These are phyloP conservation scores for Suillia variegata DNA, from an alignment of 2,888 invertebrate genomes.

Conservation along the genomic window DNA sequence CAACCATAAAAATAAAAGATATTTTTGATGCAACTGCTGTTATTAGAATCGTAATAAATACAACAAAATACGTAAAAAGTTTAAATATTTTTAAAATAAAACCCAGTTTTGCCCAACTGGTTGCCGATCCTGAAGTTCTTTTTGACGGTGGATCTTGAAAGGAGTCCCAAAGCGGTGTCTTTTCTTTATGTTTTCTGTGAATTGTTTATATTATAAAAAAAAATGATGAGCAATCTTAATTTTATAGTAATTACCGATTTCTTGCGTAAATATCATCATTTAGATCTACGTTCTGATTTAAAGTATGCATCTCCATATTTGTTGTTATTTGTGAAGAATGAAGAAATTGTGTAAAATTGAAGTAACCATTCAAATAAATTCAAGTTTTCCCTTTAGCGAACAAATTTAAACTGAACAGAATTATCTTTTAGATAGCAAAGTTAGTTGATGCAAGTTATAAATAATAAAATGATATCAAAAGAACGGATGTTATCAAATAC, in stretches of 20 bases:
- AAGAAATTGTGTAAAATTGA: not conserved
- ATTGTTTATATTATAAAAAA: not conserved
- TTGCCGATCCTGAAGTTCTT: conserved; percentile 72
- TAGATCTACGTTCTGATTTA: conserved; percentile 17
- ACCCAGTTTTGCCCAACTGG: conserved; percentile 67
- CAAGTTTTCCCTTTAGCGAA: conserved; percentile 15
- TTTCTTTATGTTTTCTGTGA: conserved; percentile 41
- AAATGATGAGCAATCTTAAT: not conserved
- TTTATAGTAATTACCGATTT: conserved; percentile 24
- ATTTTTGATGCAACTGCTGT: conserved; percentile 76
- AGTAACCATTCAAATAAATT: not conserved
- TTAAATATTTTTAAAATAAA: conserved; percentile 69
- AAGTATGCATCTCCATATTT: too few species aligned
- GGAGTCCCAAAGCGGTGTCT: conserved; percentile 74
- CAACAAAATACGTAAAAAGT: conserved; percentile 70
- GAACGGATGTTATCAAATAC: too few species aligned
- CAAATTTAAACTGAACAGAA: conserved; percentile 21
- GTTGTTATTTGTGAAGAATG: too few species aligned
- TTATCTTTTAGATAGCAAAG: too few species aligned
- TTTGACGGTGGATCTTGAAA: conserved; percentile 76
- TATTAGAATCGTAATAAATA: conserved; percentile 71
- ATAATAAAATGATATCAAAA: too few species aligned
- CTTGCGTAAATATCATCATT: conserved; percentile 24
- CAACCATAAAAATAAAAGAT: conserved; percentile 72
- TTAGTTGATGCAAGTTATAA: too few species aligned